These are phyloP conservation scores for Syngnathus scovelli DNA, from an alignment of 2,113 vertebrate genomes.

Conservation along the genomic window DNA sequence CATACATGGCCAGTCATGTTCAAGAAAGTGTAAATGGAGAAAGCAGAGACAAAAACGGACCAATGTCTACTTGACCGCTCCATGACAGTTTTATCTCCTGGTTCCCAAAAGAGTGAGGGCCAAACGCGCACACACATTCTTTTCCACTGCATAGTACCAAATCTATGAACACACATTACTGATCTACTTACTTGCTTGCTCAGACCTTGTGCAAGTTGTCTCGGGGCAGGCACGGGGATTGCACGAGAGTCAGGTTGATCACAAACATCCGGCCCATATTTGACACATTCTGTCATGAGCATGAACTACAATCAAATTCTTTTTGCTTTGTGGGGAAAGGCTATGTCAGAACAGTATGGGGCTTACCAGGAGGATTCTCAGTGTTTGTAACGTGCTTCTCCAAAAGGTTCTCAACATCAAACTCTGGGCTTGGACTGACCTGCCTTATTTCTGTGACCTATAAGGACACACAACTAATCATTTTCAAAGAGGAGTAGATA, in stretches of 20 bases:
- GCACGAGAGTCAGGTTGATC: background rate
- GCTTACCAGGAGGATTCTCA: conserved; percentile 72
- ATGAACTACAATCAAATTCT: background rate
- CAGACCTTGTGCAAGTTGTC: background rate
- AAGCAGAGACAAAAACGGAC: background rate
- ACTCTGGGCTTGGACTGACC: conserved; percentile 36
- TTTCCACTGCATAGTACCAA: background rate
- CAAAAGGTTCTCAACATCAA: conserved; percentile 80
- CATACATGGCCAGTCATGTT: background rate
- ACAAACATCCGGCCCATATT: background rate
- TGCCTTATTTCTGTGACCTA: conserved; percentile 35
- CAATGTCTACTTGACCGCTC: background rate
- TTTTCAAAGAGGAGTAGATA: background rate
- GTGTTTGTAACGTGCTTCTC: conserved; percentile 80
- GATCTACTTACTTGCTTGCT: background rate
- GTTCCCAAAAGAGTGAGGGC: background rate
- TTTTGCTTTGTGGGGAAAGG: background rate
- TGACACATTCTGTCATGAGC: background rate
- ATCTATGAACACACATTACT: background rate
- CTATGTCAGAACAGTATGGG: background rate
- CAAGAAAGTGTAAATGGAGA: background rate
- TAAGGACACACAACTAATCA: background rate
- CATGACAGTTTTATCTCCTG: background rate
- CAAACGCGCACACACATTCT: background rate
- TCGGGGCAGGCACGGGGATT: background rate